Evolutionary conservation across 2,797 vertebrate species (phyloP).

Genomic region (Pseudotriccus pelzelni): DNA sequence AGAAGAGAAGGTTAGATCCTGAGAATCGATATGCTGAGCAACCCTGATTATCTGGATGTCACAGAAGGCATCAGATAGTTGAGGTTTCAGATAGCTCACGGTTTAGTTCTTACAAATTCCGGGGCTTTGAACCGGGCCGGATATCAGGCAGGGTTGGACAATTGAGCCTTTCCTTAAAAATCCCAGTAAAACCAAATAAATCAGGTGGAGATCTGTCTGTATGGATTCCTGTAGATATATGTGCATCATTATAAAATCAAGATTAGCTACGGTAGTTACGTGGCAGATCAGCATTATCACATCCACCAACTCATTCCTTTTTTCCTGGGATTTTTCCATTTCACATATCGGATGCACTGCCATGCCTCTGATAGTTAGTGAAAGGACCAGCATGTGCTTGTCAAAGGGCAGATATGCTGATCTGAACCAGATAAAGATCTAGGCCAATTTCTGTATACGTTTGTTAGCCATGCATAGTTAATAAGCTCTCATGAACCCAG

Average conservation of each 20-base stretch:
- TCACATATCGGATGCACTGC: background rate
- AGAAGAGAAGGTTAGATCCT: conserved; percentile 87
- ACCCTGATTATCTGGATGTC: conserved; percentile 53
- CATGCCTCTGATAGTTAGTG: background rate
- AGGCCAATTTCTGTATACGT: background rate
- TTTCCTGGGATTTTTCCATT: conserved; percentile 37
- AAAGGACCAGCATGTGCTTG: background rate
- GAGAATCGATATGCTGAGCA: conserved; percentile 11
- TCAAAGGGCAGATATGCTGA: background rate
- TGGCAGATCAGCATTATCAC: conserved; percentile 9
- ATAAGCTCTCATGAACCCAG: background rate
- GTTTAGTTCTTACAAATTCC: background rate
- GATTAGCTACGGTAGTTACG: background rate
- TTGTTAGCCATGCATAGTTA: background rate
- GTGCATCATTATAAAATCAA: background rate
- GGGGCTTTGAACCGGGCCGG: background rate
- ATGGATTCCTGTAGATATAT: background rate
- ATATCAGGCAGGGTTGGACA: conserved; percentile 1
- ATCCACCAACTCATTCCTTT: conserved; percentile 28
- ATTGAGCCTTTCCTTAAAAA: conserved; percentile 25
- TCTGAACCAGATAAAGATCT: background rate
- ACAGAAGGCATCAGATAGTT: conserved; percentile 40
- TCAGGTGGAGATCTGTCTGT: background rate
- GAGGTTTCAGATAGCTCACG: background rate
- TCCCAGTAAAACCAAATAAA: background rate